Percentiles rank a stretch among this genome's conserved stretches.
Conservation (phyloP, 2,113 vertebrate species). For the Paracanthobrama guichenoti region DNA sequence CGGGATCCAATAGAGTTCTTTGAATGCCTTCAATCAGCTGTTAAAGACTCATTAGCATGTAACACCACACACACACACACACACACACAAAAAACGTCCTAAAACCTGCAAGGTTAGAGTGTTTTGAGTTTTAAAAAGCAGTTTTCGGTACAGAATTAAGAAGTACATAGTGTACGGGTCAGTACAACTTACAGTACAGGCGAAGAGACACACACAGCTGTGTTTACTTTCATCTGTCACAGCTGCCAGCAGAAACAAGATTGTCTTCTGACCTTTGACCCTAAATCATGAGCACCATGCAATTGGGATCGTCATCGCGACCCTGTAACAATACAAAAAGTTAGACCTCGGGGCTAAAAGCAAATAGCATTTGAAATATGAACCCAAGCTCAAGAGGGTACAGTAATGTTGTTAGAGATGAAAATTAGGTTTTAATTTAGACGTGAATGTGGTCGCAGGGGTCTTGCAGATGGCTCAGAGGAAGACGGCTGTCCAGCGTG, state of each 20-base stretch:
- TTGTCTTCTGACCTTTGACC: slow-evolving; percentile 17
- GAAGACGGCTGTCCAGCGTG: slow-evolving; percentile 76
- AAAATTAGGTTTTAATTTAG: not conserved
- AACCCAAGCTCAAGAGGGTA: not conserved
- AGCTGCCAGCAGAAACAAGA: slow-evolving; percentile 34
- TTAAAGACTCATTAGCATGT: not conserved
- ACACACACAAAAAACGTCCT: too few relatives aligned
- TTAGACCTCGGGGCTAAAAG: not conserved
- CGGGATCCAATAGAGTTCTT: not conserved
- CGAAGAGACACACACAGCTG: slow-evolving; percentile 42
- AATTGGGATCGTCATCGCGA: not conserved
- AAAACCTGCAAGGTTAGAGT: too few relatives aligned
- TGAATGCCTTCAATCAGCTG: not conserved
- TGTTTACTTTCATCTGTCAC: slow-evolving; percentile 40
- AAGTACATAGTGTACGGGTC: slow-evolving; percentile 13
- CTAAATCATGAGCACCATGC: slow-evolving; percentile 18
- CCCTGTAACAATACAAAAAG: not conserved
- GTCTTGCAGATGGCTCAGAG: slow-evolving; percentile 79
- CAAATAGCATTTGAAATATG: not conserved
- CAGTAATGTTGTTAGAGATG: not conserved
- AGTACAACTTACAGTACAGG: not conserved
- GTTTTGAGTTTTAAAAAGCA: not conserved
- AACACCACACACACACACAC: not conserved
- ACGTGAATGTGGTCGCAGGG: not conserved
- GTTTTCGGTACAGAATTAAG: not conserved